Evolutionary conservation across 2,797 vertebrate species (phyloP).

Genomic region (Chelon auratus): DNA sequence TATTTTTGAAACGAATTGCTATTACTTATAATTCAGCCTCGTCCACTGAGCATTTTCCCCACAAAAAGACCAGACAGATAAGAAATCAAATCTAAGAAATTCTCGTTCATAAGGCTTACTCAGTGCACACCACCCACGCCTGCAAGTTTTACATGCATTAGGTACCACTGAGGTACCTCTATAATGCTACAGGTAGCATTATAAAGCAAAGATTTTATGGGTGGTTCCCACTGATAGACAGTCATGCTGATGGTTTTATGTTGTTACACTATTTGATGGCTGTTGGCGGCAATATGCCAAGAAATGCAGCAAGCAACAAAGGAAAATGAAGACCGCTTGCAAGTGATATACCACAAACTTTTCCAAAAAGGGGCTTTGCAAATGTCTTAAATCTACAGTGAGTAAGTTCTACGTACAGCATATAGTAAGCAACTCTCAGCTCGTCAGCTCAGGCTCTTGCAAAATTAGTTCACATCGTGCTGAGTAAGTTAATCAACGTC

Average conservation of each 20-base stretch:
- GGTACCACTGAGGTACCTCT: neutral
- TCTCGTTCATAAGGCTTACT: no score
- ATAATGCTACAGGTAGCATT: neutral
- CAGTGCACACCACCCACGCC: neutral
- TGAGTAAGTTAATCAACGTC: no score
- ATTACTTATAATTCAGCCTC: no score
- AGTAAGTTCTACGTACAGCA: no score
- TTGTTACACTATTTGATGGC: neutral
- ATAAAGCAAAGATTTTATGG: neutral
- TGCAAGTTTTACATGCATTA: neutral
- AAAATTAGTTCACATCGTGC: no score
- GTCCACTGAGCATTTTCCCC: no score
- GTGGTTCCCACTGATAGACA: neutral
- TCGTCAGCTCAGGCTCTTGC: no score
- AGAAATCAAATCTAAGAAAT: no score
- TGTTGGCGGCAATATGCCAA: neutral
- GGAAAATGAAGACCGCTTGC: neutral
- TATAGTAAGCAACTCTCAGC: no score
- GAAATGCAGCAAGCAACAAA: neutral
- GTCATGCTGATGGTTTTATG: slow-evolving; percentile 4
- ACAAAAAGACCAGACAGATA: no score
- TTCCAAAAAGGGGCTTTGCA: neutral
- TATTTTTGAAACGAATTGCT: neutral
- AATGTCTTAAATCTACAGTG: neutral
- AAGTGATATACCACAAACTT: neutral